Percentiles rank a stretch among this genome's conserved stretches.
Evolutionary conservation across 1,140 invertebrate species (phyloP).

Genomic region (Nixonia krombeini): DNA sequence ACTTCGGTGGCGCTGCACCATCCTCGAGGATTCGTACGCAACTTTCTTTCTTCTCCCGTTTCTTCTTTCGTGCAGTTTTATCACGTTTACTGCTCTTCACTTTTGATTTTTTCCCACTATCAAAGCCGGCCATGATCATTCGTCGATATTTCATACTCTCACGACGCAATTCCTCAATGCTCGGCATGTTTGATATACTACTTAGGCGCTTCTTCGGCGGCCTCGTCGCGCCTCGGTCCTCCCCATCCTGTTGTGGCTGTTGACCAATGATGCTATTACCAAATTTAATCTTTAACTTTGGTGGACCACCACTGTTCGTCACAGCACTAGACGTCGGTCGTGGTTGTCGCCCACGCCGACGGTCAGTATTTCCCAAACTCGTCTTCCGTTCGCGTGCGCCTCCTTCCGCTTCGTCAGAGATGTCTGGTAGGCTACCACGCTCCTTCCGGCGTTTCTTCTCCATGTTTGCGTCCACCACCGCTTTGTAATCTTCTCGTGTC

Average conservation of each 20-base stretch:
- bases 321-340: conserved; percentile 57
- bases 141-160: conserved; percentile 91
- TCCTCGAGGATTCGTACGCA: conserved; percentile 76
- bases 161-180: conserved; percentile 84
- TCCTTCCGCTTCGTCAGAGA: conserved; percentile 58
- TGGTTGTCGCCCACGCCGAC: conserved; percentile 72
- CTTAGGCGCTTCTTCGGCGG: conserved; percentile 86
- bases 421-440: conserved; percentile 53
- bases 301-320: conserved; percentile 69
- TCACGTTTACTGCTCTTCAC: conserved; percentile 76
- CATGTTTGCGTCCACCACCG: conserved; percentile 75
- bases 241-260: too few species aligned
- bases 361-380: conserved; percentile 63
- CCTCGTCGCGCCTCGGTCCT: conserved; percentile 73
- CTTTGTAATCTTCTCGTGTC: conserved; percentile 85
- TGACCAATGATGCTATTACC: conserved; percentile 75
- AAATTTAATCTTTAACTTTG: conserved; percentile 89
- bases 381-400: conserved; percentile 52
- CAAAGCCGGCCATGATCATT: conserved; percentile 86
- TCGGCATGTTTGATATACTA: conserved; percentile 76
- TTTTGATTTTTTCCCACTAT: conserved; percentile 74
- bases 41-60: conserved; percentile 74
- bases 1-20: conserved; percentile 76
- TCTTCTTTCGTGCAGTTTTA: conserved; percentile 77
- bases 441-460: conserved; percentile 81